Percentiles rank a stretch among this genome's conserved stretches.
Conservation (phyloP, 2,888 invertebrate genomes). For the Ashinkailepas kermadecensis region DNA sequence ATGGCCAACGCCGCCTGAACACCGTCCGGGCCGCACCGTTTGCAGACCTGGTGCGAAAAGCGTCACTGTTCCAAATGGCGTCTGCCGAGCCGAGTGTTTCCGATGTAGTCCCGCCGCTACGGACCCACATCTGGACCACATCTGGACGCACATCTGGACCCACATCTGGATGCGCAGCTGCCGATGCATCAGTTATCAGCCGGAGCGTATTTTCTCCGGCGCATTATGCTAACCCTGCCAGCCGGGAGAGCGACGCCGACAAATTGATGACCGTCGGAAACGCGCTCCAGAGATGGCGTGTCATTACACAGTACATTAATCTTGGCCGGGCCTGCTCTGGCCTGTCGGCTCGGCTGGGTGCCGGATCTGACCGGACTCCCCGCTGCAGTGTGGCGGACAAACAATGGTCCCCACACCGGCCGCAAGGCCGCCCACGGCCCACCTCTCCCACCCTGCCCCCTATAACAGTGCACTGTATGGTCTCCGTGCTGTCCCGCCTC, state of each 20-base stretch:
- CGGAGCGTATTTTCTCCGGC: neutral
- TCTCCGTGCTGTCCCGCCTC: too few relatives aligned
- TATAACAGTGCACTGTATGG: too few relatives aligned
- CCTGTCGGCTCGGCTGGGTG: neutral
- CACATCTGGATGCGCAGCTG: neutral
- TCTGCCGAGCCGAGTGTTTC: too few relatives aligned
- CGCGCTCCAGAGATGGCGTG: neutral
- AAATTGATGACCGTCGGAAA: neutral
- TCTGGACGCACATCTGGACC: too few relatives aligned
- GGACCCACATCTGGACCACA: too few relatives aligned
- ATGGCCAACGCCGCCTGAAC: too few relatives aligned
- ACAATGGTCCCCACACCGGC: neutral
- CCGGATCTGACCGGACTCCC: neutral
- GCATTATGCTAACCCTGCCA: neutral
- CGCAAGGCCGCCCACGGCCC: neutral
- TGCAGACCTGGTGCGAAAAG: too few relatives aligned
- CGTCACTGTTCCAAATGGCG: too few relatives aligned
- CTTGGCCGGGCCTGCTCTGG: neutral
- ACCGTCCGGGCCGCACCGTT: too few relatives aligned
- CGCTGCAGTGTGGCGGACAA: neutral
- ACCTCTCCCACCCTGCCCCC: neutral
- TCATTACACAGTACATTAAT: neutral
- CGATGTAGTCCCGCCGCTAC: too few relatives aligned
- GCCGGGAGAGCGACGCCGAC: neutral
- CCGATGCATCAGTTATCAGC: neutral